Evolutionary conservation across 2,888 invertebrate species (phyloP), one percentile per base, ranked within the genome.

Genomic region (Eupithecia abbreviata): DNA sequence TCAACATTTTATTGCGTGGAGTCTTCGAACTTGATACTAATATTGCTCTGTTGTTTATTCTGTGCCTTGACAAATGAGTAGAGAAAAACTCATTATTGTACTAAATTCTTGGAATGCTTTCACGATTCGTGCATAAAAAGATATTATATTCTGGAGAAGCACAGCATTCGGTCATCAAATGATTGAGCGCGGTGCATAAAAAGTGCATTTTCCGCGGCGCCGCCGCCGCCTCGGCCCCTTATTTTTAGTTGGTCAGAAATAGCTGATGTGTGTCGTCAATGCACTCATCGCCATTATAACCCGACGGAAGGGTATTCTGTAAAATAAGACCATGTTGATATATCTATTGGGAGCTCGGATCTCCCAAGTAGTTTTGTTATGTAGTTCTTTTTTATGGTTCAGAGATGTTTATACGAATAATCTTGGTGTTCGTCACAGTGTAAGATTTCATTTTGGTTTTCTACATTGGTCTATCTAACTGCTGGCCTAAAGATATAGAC

Each of bases 241-340:
- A 93, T 93, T 93, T 93, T 92, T 93, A 93, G 91, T 85, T 62
- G 84, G 83, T 85, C 90, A 82, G 83, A 90, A 93, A 93, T 93
- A 93, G 88, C 84, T 82, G 82, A 89, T 89, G 84, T 90, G 88
- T 90, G 90, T 86, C 90, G 90, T 82, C 83, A 83, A 86, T 88
- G 87, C 89, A 85, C 87, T 88, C 85, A 89, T 87, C 85, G 79
- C 75, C 82, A 84, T 84, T 84, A 85, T 86, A 85, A 83, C 82
- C 80, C 83, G 82, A 80, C 83, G 84, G 84, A 85, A 79, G 77
- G 78, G 77, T 79, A 79, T 78, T 72, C 79, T 78, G 73, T 76
- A 71, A 77, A 79, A 79, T 75, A 78, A 81, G 75, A 78, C 62
- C 74, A 73, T 75, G 71, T 49, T 75, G 75, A 79, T 73, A 78